phyloP scores from a whole-genome alignment of 2,888 invertebrate species.

The Hyppa rectilinea region DNA sequence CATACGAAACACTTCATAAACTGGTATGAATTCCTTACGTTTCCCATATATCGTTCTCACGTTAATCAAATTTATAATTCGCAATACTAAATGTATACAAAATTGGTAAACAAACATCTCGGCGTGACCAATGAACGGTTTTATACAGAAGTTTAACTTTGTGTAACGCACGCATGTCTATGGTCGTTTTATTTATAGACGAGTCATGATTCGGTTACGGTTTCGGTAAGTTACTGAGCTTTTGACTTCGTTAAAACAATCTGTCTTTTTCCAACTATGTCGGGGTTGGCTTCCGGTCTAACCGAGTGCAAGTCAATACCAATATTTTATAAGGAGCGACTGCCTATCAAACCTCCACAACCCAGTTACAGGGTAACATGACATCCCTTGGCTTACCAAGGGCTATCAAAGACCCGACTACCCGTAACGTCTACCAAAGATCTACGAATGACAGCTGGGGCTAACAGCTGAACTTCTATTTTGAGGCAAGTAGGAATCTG shows the following conservation, averaged over 20 bases:
- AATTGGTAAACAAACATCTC: slow-evolving; percentile 86
- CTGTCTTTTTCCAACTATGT: too few relatives aligned
- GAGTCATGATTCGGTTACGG: slow-evolving; percentile 18
- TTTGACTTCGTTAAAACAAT: neutral
- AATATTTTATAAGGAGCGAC: too few relatives aligned
- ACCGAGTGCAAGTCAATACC: too few relatives aligned
- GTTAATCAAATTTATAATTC: slow-evolving; percentile 84
- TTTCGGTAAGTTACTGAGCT: neutral
- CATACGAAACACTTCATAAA: slow-evolving; percentile 44
- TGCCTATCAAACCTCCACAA: too few relatives aligned
- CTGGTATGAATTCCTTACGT: slow-evolving; percentile 60
- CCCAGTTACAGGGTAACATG: too few relatives aligned
- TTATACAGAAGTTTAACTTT: slow-evolving; percentile 62
- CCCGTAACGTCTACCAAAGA: too few relatives aligned
- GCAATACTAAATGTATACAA: slow-evolving; percentile 81
- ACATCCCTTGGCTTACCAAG: too few relatives aligned
- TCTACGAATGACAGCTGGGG: too few relatives aligned
- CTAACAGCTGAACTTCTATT: too few relatives aligned
- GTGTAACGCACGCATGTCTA: slow-evolving; percentile 43
- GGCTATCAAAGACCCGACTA: too few relatives aligned
- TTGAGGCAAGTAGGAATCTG: too few relatives aligned
- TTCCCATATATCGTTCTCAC: slow-evolving; percentile 84
- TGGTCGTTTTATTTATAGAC: neutral
- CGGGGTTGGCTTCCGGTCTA: too few relatives aligned
- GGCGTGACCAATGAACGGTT: slow-evolving; percentile 57